A percentile compares a stretch with the other conserved stretches of the same genome.
Conservation (phyloP, 2,888 invertebrate species). For the Pterostichus madidus region DNA sequence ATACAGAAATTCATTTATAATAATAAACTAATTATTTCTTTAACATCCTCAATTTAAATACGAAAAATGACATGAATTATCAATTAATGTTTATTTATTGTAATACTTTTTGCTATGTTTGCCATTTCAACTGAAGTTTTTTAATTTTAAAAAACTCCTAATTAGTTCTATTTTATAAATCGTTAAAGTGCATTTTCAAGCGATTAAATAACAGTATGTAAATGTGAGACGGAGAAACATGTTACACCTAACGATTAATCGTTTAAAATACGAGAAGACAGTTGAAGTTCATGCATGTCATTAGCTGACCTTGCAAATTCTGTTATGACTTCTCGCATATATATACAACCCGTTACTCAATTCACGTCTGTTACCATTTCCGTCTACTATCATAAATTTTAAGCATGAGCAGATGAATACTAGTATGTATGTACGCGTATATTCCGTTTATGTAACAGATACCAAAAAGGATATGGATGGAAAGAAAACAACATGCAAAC, state of each 20-base stretch:
- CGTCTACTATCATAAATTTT: neutral
- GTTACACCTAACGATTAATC: constrained; percentile 21
- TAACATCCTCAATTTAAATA: too few relatives aligned
- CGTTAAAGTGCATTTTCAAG: neutral
- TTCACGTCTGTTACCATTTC: neutral
- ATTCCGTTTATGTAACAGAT: neutral
- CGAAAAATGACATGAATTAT: constrained; percentile 13
- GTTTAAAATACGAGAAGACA: constrained; percentile 44
- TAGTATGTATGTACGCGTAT: neutral
- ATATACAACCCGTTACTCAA: constrained; percentile 32
- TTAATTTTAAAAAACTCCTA: neutral
- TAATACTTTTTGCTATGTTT: neutral
- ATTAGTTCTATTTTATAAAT: constrained; percentile 1
- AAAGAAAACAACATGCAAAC: neutral
- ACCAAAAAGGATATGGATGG: neutral
- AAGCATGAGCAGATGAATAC: too few relatives aligned
- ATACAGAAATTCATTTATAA: too few relatives aligned
- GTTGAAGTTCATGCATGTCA: constrained; percentile 51
- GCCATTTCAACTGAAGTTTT: neutral
- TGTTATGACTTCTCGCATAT: constrained; percentile 25
- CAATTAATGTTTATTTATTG: neutral
- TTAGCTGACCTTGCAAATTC: constrained; percentile 46
- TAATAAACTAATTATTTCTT: too few relatives aligned
- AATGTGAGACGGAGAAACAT: constrained; percentile 2
- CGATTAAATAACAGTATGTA: constrained; percentile 2